These are phyloP conservation scores for Melinaea marsaeus DNA, from an alignment of 2,888 invertebrate species.

Conservation along the genomic window DNA sequence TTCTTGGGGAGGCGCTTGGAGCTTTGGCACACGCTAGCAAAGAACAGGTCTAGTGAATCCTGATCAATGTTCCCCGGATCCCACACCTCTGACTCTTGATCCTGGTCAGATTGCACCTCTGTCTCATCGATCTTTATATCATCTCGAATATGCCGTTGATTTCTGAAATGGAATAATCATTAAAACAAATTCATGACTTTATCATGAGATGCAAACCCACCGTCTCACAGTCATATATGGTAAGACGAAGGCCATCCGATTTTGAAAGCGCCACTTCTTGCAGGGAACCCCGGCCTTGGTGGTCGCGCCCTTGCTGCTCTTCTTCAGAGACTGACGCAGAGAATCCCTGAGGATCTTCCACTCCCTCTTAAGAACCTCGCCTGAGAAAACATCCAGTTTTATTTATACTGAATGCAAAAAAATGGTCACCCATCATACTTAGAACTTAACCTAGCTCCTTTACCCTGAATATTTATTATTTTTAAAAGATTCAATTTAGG, in stretches of 20 bases:
- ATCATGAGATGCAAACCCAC: slow-evolving; percentile 34
- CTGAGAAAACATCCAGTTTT: slow-evolving; percentile 36
- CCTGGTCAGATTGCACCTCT: slow-evolving; percentile 50
- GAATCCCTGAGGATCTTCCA: slow-evolving; percentile 74
- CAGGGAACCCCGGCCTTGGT: slow-evolving; percentile 58
- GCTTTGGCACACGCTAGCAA: slow-evolving; percentile 69
- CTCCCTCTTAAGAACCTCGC: slow-evolving; percentile 64
- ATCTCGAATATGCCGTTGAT: slow-evolving; percentile 41
- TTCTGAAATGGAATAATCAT: slow-evolving; percentile 37
- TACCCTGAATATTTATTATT: too few species aligned
- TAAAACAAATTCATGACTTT: background rate
- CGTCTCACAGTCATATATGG: slow-evolving; percentile 66
- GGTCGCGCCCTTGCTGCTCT: slow-evolving; percentile 51
- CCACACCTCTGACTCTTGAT: slow-evolving; percentile 44
- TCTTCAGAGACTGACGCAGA: slow-evolving; percentile 65
- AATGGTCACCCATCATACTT: too few species aligned
- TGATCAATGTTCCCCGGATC: slow-evolving; percentile 44
- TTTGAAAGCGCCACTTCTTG: slow-evolving; percentile 70
- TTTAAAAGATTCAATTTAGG: too few species aligned
- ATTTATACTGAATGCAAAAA: background rate
- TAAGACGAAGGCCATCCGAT: slow-evolving; percentile 63
- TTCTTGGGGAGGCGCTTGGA: slow-evolving; percentile 54
- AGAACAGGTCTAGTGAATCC: slow-evolving; percentile 65
- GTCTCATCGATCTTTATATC: slow-evolving; percentile 53
- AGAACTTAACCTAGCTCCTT: too few species aligned